phyloP scores from a whole-genome alignment of 2,888 invertebrate genomes.

The Drosophila glabriapex region DNA sequence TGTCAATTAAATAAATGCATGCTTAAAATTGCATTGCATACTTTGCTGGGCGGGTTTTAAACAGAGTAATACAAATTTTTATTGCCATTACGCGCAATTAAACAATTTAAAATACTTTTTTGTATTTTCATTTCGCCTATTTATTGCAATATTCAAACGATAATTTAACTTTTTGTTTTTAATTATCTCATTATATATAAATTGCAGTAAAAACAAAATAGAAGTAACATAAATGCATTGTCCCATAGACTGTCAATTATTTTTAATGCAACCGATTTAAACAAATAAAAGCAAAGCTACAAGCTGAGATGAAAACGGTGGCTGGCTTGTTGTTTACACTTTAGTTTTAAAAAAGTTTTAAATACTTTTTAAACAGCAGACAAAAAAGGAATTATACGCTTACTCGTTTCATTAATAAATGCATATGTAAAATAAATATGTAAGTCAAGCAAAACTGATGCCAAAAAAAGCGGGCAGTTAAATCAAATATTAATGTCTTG shows the following conservation, averaged over 20 bases:
- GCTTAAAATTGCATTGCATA: slow-evolving; percentile 3
- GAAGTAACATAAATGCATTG: slow-evolving; percentile 4
- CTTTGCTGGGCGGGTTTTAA: neutral
- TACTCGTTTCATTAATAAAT: slow-evolving; percentile 61
- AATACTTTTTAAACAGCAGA: slow-evolving; percentile 31
- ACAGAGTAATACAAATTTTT: neutral
- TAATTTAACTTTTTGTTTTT: neutral
- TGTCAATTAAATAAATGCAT: neutral
- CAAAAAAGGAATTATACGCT: slow-evolving; percentile 31
- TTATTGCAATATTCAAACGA: slow-evolving; percentile 15
- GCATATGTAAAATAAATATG: slow-evolving; percentile 55
- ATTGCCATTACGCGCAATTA: slow-evolving; percentile 30
- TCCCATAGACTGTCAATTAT: slow-evolving; percentile 46
- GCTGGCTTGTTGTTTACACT: slow-evolving; percentile 21
- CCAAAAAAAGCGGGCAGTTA: slow-evolving; percentile 31
- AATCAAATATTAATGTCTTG: slow-evolving; percentile 74
- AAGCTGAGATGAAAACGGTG: slow-evolving; percentile 30
- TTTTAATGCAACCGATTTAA: slow-evolving; percentile 43
- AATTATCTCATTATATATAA: slow-evolving; percentile 7
- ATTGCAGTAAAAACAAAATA: slow-evolving; percentile 3
- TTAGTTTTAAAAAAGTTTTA: slow-evolving; percentile 42
- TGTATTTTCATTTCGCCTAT: slow-evolving; percentile 8
- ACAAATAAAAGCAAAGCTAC: slow-evolving; percentile 9
- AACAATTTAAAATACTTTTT: slow-evolving; percentile 32
- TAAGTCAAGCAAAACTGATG: slow-evolving; percentile 38